Evolutionary conservation across 2,888 invertebrate genomes (phyloP).

Genomic region (Phortica okadai): DNA sequence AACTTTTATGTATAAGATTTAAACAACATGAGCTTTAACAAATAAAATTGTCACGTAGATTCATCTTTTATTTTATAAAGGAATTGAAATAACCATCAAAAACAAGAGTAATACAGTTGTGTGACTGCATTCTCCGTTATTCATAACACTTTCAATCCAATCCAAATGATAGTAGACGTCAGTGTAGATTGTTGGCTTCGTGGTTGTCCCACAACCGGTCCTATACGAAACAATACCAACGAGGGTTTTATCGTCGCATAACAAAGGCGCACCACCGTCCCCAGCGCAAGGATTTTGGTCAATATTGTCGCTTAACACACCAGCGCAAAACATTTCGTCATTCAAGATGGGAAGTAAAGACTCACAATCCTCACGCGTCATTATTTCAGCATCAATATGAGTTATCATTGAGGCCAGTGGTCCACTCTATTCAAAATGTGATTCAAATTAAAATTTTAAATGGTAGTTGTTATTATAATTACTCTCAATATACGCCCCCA

Average conservation of each 20-base stretch:
- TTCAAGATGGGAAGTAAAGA: conserved; percentile 23
- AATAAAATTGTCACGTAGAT: too few relatives aligned
- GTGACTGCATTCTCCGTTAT: background rate
- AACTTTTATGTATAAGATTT: too few relatives aligned
- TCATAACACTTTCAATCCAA: conserved; percentile 37
- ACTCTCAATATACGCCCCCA: conserved; percentile 58
- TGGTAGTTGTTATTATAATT: background rate
- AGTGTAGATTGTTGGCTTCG: conserved; percentile 48
- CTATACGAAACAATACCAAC: conserved; percentile 56
- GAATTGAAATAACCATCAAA: background rate
- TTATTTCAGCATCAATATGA: conserved; percentile 35
- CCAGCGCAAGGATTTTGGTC: conserved; percentile 55
- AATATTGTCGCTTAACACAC: conserved; percentile 30
- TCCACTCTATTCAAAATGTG: conserved; percentile 42
- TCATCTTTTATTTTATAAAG: background rate
- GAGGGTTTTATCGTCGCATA: conserved; percentile 47
- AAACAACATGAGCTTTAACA: too few relatives aligned
- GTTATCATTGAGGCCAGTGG: conserved; percentile 34
- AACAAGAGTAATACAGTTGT: background rate
- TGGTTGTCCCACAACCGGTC: conserved; percentile 45
- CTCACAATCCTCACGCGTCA: conserved; percentile 18
- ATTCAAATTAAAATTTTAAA: background rate
- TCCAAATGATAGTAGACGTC: conserved; percentile 45
- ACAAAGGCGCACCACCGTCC: conserved; percentile 52
- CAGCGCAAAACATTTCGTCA: conserved; percentile 56